Evolutionary conservation across 2,113 vertebrate species (phyloP), one percentile per base, ranked within the genome.

Genomic region (Psilopsiagon aurifrons): DNA sequence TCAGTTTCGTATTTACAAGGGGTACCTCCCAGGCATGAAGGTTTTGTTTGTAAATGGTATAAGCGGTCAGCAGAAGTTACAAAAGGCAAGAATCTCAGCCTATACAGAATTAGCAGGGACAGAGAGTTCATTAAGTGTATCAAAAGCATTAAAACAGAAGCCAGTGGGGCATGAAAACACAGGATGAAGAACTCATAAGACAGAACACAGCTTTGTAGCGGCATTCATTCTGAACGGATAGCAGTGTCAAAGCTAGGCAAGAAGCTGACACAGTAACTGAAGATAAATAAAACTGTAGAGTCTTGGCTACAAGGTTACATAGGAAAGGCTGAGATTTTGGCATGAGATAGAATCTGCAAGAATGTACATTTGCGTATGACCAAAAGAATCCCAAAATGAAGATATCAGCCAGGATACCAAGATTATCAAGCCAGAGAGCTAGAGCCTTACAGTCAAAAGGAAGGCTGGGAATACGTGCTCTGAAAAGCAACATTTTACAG

Each of bases 401-500:
- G 43, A 7, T 20, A 87, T 19, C 5, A 69, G 20, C 23, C 55
- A 67, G 39, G 20, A 39, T 28, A 35, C 31, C 17, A n/a, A 69
- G 27, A 46, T 57, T 68, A 68, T 41, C 33, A 69, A 18, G 54
- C 15, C 74, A 83, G 19, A 39, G 23, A 73, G 55, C 12, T 13
- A 37, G 3, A 83, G 52, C 19, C n/a, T 31, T 63, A 39, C 6
- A 9, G 55, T 59, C 11, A 20, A 31, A 57, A 63, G 17, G 31
- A 55, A 83, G 23, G 31, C 18, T 2, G 1, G 17, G 47, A 79
- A 79, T 17, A 49, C 0, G 0, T 27, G 31, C n/a, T 76, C 44
- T n/a, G n/a, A 80, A 60, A 17, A 60, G 6, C 27, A 76, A 12
- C 6, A 19, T 59, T 39, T 85, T 47, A 37, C 12, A 80, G 39